phyloP scores from a whole-genome alignment of 1,140 invertebrate species.

The Drosophila melanica region DNA sequence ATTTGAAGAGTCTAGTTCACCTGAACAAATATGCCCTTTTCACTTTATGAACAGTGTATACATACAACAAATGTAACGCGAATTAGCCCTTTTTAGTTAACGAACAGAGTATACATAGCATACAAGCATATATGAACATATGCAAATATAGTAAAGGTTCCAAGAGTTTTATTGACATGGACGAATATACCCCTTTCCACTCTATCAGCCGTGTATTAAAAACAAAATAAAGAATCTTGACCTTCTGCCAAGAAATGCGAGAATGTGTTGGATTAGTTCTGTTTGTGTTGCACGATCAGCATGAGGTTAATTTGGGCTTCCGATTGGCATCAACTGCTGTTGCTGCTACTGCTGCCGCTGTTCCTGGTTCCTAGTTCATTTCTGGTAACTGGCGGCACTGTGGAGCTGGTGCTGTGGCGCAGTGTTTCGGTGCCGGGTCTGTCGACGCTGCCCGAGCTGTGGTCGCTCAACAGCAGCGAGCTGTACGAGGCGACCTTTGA shows the following conservation, averaged over 20 bases:
- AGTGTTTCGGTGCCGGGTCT: constrained; percentile 60
- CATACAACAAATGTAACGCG: too few species aligned
- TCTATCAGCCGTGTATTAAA: too few species aligned
- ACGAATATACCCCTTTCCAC: too few species aligned
- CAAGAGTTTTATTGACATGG: too few species aligned
- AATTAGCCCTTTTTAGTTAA: too few species aligned
- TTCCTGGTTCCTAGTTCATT: too few species aligned
- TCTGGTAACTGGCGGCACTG: background rate
- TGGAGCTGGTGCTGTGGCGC: constrained; percentile 53
- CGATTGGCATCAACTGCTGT: background rate
- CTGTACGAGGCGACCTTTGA: constrained; percentile 73
- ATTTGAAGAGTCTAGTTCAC: too few species aligned
- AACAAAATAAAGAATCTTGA: constrained; percentile 21
- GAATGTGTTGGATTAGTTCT: constrained; percentile 35
- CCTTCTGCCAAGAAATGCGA: constrained; percentile 29
- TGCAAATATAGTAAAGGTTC: too few species aligned
- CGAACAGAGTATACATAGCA: too few species aligned
- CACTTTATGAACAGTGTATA: too few species aligned
- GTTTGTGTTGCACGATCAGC: constrained; percentile 32
- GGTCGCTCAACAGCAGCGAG: constrained; percentile 62
- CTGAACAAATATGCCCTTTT: too few species aligned
- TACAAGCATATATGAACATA: too few species aligned
- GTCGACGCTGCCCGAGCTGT: constrained; percentile 41
- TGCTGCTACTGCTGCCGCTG: background rate
- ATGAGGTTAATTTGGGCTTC: constrained; percentile 5